These are phyloP conservation scores for Epinephelus moara DNA, from an alignment of 2,113 vertebrate species.

Conservation along the genomic window DNA sequence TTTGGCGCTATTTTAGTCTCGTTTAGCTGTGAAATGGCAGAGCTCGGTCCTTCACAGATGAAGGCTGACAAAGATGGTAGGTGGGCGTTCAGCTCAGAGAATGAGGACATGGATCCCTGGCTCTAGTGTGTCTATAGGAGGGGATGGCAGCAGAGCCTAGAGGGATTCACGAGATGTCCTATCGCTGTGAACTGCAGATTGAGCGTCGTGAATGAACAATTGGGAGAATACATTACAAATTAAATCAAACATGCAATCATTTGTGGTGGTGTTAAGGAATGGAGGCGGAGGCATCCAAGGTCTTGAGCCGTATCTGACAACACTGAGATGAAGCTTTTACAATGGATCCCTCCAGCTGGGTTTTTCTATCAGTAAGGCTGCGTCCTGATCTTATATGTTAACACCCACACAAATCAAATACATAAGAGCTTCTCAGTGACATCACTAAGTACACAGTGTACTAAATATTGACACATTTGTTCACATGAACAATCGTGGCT, in stretches of 20 bases:
- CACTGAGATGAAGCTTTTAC: conserved; percentile 30
- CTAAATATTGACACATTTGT: conserved; percentile 41
- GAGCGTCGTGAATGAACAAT: conserved; percentile 19
- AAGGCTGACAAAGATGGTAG: conserved; percentile 71
- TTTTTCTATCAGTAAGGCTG: conserved; percentile 16
- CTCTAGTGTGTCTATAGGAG: conserved; percentile 42
- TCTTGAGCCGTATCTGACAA: conserved; percentile 30
- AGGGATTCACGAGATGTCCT: conserved; percentile 47
- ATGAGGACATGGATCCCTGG: conserved; percentile 59
- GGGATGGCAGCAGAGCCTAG: conserved; percentile 16
- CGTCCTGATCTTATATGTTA: conserved; percentile 25
- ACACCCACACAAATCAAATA: conserved; percentile 62
- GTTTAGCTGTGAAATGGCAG: conserved; percentile 68
- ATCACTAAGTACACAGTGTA: conserved; percentile 49
- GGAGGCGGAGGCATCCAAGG: conserved; percentile 8
- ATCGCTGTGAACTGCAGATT: not conserved
- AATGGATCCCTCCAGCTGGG: conserved; percentile 10
- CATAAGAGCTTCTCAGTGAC: conserved; percentile 44
- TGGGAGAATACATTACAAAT: conserved; percentile 23
- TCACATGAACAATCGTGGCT: conserved; percentile 36
- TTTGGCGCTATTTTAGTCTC: conserved; percentile 68
- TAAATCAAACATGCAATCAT: conserved; percentile 18
- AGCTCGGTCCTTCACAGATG: conserved; percentile 69
- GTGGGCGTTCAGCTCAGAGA: conserved; percentile 68
- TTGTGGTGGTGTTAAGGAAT: not conserved